A percentile compares a stretch with the other conserved stretches of the same genome.
Evolutionary conservation across 2,113 vertebrate genomes (phyloP).

Genomic region (Actenoides lindsayi): DNA sequence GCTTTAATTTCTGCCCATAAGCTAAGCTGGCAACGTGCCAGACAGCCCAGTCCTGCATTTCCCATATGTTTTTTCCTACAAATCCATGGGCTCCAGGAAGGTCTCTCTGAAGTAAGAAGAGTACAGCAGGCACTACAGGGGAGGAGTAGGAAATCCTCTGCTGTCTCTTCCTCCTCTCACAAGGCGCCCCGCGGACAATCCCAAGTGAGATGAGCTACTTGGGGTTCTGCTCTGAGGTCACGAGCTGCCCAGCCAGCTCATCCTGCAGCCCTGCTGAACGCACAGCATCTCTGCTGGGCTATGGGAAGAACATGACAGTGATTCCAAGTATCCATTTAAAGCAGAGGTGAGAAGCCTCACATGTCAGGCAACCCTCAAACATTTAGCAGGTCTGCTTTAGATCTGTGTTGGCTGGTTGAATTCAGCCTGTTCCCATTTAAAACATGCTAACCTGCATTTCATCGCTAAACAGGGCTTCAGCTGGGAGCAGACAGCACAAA

Average conservation of each 20-base stretch:
- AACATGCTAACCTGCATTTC: background rate
- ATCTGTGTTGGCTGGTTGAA: background rate
- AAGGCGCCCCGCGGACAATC: background rate
- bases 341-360: background rate
- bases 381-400: background rate
- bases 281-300: background rate
- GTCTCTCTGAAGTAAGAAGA: background rate
- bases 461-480: background rate
- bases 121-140: background rate
- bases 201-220: background rate
- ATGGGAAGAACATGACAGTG: rapidly evolving
- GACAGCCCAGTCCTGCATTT: background rate
- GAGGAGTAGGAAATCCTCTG: background rate
- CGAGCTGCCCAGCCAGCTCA: rapidly evolving
- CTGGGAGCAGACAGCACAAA: background rate
- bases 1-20: background rate
- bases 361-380: background rate
- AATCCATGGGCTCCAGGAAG: background rate
- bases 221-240: background rate
- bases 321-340: background rate
- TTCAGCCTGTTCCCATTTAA: background rate
- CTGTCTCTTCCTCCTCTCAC: background rate
- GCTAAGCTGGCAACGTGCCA: background rate
- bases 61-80: background rate
- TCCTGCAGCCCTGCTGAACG: background rate